Conservation (phyloP, 2,113 vertebrate genomes). For the Thamnaconus septentrionalis region DNA sequence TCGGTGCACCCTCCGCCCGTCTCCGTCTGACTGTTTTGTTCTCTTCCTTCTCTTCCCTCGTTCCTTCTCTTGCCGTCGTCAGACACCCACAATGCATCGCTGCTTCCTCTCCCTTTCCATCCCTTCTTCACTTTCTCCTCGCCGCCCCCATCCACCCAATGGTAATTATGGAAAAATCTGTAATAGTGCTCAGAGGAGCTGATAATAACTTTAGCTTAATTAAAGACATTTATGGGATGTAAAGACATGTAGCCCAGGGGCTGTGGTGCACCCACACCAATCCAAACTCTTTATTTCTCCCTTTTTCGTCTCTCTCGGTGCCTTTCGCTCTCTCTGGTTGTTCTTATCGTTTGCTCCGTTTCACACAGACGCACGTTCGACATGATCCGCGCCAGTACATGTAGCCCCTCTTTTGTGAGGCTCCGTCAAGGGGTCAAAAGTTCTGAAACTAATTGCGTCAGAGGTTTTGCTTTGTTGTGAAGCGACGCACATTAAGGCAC, state of each 20-base stretch:
- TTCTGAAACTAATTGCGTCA: slow-evolving; percentile 15
- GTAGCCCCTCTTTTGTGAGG: slow-evolving; percentile 15
- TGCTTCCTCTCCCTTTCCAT: slow-evolving; percentile 41
- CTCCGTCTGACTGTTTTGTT: slow-evolving; percentile 13
- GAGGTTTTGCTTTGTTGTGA: slow-evolving; percentile 1
- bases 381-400: background rate
- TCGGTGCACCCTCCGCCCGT: slow-evolving; percentile 34
- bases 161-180: slow-evolving; percentile 78
- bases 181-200: slow-evolving; percentile 74
- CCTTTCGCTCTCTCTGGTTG: slow-evolving; percentile 33
- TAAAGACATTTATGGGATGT: slow-evolving; percentile 78
- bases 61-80: slow-evolving; percentile 43
- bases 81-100: slow-evolving; percentile 62
- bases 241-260: slow-evolving; percentile 74
- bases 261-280: slow-evolving; percentile 64
- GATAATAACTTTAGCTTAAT: slow-evolving; percentile 81
- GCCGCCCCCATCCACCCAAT: slow-evolving; percentile 65
- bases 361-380: slow-evolving; percentile 26
- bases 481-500: too few relatives aligned
- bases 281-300: slow-evolving; percentile 59
- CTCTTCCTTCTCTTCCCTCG: slow-evolving; percentile 11
- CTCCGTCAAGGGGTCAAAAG: slow-evolving; percentile 17
- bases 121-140: slow-evolving; percentile 46
- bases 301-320: slow-evolving; percentile 48
- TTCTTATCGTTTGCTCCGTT: slow-evolving; percentile 49